These are phyloP conservation scores for Diprion similis DNA, from an alignment of 1,140 invertebrate genomes.

Conservation along the genomic window DNA sequence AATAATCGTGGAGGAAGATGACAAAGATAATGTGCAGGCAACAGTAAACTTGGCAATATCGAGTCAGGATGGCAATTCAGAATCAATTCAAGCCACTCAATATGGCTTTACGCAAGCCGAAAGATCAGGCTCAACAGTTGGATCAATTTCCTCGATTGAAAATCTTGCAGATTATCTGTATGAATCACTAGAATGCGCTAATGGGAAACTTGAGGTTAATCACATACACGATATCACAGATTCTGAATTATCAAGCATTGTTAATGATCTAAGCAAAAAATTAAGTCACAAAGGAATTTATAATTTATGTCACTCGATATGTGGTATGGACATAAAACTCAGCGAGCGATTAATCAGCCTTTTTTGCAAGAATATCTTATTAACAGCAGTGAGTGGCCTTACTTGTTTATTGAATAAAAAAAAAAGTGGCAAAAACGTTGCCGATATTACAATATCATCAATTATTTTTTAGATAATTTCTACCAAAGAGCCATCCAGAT, in stretches of 20 bases:
- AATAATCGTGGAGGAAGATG: not conserved
- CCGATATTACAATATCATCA: not conserved
- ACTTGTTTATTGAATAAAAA: not conserved
- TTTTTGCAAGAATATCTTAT: constrained; percentile 34
- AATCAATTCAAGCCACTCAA: constrained; percentile 19
- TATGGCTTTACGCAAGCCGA: constrained; percentile 24
- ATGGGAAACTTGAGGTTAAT: constrained; percentile 23
- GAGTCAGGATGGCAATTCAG: not conserved
- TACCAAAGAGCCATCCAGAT: constrained; percentile 37
- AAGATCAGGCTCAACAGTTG: not conserved
- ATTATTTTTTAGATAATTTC: constrained; percentile 35
- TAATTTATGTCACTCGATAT: constrained; percentile 39
- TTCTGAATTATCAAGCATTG: constrained; percentile 27
- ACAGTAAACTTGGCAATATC: not conserved
- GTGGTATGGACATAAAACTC: constrained; percentile 31
- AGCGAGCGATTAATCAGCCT: constrained; percentile 33
- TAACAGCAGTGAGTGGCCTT: constrained; percentile 35
- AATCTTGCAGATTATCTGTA: constrained; percentile 19
- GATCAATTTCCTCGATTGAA: not conserved
- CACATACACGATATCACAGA: constrained; percentile 34
- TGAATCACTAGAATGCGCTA: constrained; percentile 23
- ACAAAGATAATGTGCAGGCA: not conserved
- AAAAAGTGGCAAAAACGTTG: not conserved
- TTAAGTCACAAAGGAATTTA: constrained; percentile 34
- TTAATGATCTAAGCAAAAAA: constrained; percentile 32